Percentiles rank a stretch among this genome's conserved stretches.
Evolutionary conservation across 2,888 invertebrate genomes (phyloP).

Genomic region (Drosophila affinis): DNA sequence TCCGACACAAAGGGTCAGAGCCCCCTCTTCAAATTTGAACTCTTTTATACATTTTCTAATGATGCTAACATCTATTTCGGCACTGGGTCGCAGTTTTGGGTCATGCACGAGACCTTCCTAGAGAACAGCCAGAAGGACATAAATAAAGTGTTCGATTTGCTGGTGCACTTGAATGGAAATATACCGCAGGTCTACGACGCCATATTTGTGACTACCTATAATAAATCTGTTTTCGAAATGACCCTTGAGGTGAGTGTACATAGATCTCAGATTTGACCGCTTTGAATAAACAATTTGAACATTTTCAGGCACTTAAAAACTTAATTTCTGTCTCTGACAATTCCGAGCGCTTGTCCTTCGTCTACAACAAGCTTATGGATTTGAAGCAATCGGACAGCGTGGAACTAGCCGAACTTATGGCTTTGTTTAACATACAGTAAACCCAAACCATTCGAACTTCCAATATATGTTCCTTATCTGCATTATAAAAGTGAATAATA

Average conservation of each 20-base stretch:
- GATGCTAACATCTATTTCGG: no score
- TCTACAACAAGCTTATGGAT: no score
- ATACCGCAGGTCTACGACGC: background rate
- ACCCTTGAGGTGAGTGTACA: background rate
- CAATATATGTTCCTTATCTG: no score
- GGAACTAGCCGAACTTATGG: background rate
- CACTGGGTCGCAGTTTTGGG: no score
- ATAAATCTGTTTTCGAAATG: no score
- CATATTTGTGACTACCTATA: no score
- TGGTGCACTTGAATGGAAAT: background rate
- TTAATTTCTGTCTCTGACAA: background rate
- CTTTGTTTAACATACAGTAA: background rate
- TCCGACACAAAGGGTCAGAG: background rate
- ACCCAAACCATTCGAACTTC: no score
- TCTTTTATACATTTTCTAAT: no score
- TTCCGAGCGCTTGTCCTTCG: no score
- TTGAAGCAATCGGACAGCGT: background rate
- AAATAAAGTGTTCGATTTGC: background rate
- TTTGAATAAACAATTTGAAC: background rate
- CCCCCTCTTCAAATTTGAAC: no score
- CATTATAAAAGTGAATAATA: no score
- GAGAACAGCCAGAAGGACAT: no score
- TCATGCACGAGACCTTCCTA: accelerated
- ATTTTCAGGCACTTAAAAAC: background rate
- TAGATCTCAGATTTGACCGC: background rate